Evolutionary conservation across 2,888 invertebrate species (phyloP), one percentile per base, ranked within the genome.

Genomic region (Amorpha juglandis): DNA sequence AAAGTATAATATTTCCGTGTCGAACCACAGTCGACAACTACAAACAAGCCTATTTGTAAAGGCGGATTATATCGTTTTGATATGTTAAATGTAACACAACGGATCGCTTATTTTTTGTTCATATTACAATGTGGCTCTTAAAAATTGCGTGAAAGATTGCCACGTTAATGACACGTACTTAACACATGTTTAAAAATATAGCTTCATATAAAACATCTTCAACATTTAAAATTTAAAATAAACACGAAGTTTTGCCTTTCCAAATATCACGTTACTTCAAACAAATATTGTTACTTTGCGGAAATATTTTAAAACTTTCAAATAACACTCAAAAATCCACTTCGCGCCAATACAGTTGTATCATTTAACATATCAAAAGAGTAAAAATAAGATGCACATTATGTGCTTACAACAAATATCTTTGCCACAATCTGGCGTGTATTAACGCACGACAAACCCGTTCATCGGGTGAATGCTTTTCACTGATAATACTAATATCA

Each of bases 11-110:
- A 81, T 78, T 80, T 81, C 78, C 76, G 72, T 77, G 83, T 84
- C 85, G 85, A 83, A 68, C 65, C 53, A 70, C 67, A 71, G 67
- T 78, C 85, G 87, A 89, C 85, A 73, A 78, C 88, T 89, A 89
- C 86, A 83, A 85, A 87, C 85, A 90, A 90, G 92, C 90, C 92
- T 90, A 89, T 87, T 76, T 79, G 83, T 88, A 89, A 82, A 92
- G 92, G 92, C 92, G 91, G 92, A 92, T 86, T 88, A 86, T 82
- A 75, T 84, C 80, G 73, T 77, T 75, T 78, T 79, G 81, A 81
- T 78, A 82, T 83, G 85, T 85, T 86, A 86, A 84, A 86, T 84
- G 82, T 81, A 42, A 82, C 81, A 69, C 68, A 67, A 69, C 53
- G 50, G 69, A 55, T 63, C 16, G 4, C 27, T 27, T 27, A 6